These are phyloP conservation scores for Meriones unguiculatus DNA, from an alignment of 2,113 vertebrate species.

Conservation along the genomic window DNA sequence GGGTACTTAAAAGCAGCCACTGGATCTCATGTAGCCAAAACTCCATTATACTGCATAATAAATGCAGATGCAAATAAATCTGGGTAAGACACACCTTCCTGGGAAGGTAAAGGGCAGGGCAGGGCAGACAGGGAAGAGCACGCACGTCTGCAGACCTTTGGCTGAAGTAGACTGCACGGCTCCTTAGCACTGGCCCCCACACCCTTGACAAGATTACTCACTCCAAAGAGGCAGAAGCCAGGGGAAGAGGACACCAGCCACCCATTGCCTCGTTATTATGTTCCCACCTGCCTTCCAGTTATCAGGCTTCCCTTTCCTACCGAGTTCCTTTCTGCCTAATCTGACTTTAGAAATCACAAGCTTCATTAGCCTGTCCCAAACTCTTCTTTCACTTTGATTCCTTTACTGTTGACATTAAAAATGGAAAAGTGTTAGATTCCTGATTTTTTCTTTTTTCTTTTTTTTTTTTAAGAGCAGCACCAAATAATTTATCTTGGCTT, in stretches of 20 bases:
- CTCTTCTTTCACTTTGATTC: not conserved
- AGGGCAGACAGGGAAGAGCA: not conserved
- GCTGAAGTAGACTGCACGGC: not conserved
- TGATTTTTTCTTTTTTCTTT: not conserved
- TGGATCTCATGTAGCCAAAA: not conserved
- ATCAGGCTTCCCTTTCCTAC: not conserved
- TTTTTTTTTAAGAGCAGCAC: not conserved
- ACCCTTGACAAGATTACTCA: not conserved
- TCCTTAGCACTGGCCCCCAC: not conserved
- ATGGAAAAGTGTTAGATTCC: not conserved
- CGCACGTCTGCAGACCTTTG: not conserved
- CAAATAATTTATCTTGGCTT: conserved; percentile 1
- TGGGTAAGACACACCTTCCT: not conserved
- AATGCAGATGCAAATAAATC: not conserved
- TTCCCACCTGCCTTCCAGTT: not conserved
- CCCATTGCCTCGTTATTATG: not conserved
- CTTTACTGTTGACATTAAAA: conserved; percentile 27
- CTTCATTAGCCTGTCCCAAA: not conserved
- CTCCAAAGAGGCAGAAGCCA: not conserved
- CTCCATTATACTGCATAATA: not conserved
- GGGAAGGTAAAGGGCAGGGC: not conserved
- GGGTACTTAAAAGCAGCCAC: not conserved
- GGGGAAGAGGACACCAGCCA: not conserved
- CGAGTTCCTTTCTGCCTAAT: not conserved
- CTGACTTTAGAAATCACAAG: conserved; percentile 10